Base-by-base conservation (phyloP, 1,140 invertebrate species). In the Pentalonia nigronervosa region DNA sequence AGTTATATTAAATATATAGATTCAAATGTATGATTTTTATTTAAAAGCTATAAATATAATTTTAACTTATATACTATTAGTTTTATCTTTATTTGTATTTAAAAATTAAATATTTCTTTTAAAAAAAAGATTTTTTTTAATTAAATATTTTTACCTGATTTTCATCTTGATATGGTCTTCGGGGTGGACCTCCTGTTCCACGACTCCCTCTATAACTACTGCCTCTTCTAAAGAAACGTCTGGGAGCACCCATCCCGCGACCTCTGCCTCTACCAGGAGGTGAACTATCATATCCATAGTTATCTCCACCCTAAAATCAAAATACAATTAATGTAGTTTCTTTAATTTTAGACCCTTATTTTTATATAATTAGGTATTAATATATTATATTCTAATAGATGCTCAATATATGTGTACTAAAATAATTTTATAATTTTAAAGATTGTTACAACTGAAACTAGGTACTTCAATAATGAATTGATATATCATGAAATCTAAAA, bases 251-350 rank as follows among this genome's bases (percentile, higher is more conserved):
- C 88, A 91, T 94, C 25, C 91, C 93, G 56, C 91, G 81, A 60
- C 91, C 93, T 91, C 93, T 94, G 30, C 90, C 76, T 94, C 93
- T 94, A 47, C 93, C 91, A 23, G 93, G 93, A 87, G 93, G 93
- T 23, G 90, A 94, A 47, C 90, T 91, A 60, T 94, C 93, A 91
- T 94, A 91, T n/a, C 90, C 86, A 84, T 94, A 94, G 83, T 94
- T 94, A 50, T 91, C 83, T 53, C 93, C 90, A 20, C 90, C 90
- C 76, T 91, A 53, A 86, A 83, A 50, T 45, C 9, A 93, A 41
- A 93, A 48, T n/a, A 23, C 20, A 48, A 48, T 34, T 0, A 25
- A 41, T n/a, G 6, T 4, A n/a, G 4, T 76, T n/a, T n/a, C 17
- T n/a, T 76, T n/a, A 76, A n/a, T 76, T 76, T 17, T 14, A 76